These are phyloP conservation scores for Hoplodrina ambigua DNA, from an alignment of 2,888 invertebrate genomes.

Conservation along the genomic window DNA sequence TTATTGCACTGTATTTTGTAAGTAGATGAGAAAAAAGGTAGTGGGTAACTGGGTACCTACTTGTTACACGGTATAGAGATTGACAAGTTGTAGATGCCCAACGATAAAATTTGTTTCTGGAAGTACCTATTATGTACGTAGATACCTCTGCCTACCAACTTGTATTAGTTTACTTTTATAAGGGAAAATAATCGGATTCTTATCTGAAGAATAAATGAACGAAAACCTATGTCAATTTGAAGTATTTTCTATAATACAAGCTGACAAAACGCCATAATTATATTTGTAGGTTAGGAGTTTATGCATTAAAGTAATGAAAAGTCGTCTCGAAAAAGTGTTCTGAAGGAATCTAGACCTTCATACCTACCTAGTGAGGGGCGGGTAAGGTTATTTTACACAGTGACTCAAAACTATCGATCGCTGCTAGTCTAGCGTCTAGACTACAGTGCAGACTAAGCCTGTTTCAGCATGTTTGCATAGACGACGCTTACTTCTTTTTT, in stretches of 20 bases:
- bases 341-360: neutral
- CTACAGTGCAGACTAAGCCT: conserved; percentile 9
- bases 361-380: neutral
- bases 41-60: too few species aligned
- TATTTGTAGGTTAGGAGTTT: too few species aligned
- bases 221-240: too few species aligned
- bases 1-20: neutral
- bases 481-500: neutral
- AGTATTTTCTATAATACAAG: too few species aligned
- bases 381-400: neutral
- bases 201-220: too few species aligned
- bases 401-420: conserved; percentile 49
- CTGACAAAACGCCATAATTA: too few species aligned
- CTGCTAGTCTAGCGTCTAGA: conserved; percentile 46
- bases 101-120: too few species aligned
- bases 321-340: neutral
- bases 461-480: conserved; percentile 6
- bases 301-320: too few species aligned
- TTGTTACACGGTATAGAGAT: too few species aligned
- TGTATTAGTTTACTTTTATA: neutral
- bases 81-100: too few species aligned
- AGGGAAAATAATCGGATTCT: too few species aligned
- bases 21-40: neutral
- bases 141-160: neutral
- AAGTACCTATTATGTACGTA: too few species aligned